Conservation (phyloP, 1,140 invertebrate species). For the Drosophila aff. region DNA sequence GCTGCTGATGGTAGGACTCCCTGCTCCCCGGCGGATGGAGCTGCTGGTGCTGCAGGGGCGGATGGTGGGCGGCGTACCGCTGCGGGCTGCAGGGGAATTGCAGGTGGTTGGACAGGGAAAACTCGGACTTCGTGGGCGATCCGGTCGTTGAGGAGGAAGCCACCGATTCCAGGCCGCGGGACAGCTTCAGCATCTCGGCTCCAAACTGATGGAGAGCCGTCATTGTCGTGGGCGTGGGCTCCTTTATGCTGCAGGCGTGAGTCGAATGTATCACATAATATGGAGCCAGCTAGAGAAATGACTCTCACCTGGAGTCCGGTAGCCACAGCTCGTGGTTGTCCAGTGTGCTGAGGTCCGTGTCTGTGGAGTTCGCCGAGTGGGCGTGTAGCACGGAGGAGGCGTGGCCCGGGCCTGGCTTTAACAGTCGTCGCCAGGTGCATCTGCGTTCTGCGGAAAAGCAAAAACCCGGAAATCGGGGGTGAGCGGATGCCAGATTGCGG, state of each 20-base stretch:
- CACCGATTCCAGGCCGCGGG: conserved; percentile 89
- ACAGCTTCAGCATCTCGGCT: conserved; percentile 92
- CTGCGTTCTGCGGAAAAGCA: conserved; percentile 85
- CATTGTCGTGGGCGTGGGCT: conserved; percentile 92
- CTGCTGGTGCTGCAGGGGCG: conserved; percentile 40
- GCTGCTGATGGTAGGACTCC: conserved; percentile 51
- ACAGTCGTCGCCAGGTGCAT: conserved; percentile 88
- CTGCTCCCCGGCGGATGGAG: conserved; percentile 38
- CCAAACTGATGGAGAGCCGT: conserved; percentile 93
- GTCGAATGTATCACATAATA: conserved; percentile 10
- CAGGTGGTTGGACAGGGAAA: conserved; percentile 75
- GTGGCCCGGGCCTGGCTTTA: conserved; percentile 85
- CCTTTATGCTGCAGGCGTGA: conserved; percentile 81
- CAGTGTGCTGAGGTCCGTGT: conserved; percentile 92
- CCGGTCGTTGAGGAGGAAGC: conserved; percentile 85
- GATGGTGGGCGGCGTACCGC: conserved; percentile 61
- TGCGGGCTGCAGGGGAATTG: conserved; percentile 70
- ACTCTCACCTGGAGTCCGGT: conserved; percentile 88
- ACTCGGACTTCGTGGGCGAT: conserved; percentile 83
- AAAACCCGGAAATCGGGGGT: conserved; percentile 40
- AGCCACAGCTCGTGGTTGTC: conserved; percentile 93
- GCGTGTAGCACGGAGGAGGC: conserved; percentile 88
- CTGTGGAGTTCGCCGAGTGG: conserved; percentile 91
- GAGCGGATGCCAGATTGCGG: conserved; percentile 34
- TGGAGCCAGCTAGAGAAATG: not conserved